Conservation (phyloP, 2,888 invertebrate genomes). For the Orchestes rusci region DNA sequence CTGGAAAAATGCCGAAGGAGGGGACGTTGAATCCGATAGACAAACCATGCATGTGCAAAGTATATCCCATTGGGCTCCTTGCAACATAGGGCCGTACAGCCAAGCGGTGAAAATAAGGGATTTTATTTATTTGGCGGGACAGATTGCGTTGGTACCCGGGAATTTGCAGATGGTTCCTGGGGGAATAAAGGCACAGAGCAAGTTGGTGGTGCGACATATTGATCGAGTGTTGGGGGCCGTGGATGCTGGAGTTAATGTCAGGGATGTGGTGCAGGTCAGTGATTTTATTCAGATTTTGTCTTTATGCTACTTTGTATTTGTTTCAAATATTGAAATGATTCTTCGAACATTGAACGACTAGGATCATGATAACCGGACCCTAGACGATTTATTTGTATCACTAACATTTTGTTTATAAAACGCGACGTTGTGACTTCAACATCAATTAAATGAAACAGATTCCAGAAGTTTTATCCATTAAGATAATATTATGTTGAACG, state of each 20-base stretch:
- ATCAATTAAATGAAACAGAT: no score
- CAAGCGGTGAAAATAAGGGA: constrained; percentile 70
- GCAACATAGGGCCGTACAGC: constrained; percentile 94
- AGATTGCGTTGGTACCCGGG: constrained; percentile 84
- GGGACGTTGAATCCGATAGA: constrained; percentile 35
- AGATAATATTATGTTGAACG: no score
- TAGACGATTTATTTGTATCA: no score
- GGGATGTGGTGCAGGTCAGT: constrained; percentile 69
- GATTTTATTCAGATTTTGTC: constrained; percentile 2
- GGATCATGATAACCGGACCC: no score
- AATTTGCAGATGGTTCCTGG: constrained; percentile 67
- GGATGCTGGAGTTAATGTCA: constrained; percentile 67
- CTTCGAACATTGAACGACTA: no score
- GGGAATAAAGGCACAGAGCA: constrained; percentile 74
- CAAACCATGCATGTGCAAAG: constrained; percentile 92
- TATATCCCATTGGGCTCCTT: constrained; percentile 96
- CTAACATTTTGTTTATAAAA: no score
- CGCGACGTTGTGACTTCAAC: no score
- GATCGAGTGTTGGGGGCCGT: constrained; percentile 75
- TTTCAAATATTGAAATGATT: no score
- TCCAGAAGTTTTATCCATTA: no score
- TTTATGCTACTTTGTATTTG: not conserved
- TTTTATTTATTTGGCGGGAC: constrained; percentile 82
- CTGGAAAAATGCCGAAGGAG: constrained; percentile 41
- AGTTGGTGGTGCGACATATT: constrained; percentile 76